These are phyloP conservation scores for Listronotus oregonensis DNA, from an alignment of 1,140 invertebrate genomes.

Conservation along the genomic window DNA sequence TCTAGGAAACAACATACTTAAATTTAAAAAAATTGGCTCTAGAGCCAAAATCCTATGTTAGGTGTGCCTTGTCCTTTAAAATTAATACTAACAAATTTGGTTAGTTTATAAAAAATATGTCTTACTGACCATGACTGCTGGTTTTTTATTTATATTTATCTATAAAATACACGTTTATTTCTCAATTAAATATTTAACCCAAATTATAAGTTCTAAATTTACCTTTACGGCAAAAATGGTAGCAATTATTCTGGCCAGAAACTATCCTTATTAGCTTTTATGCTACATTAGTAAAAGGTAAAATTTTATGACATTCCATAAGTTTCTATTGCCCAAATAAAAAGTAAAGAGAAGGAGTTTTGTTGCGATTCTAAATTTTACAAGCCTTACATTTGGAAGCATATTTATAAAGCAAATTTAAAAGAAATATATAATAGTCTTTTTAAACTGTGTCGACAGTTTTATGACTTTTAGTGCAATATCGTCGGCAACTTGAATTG, in stretches of 20 bases:
- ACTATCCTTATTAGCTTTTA: conserved; percentile 2
- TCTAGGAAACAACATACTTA: too few relatives aligned
- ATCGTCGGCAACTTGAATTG: conserved; percentile 1
- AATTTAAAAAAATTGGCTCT: too few relatives aligned
- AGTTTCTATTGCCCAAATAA: conserved; percentile 4
- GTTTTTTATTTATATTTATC: too few relatives aligned
- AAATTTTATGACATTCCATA: conserved; percentile 5
- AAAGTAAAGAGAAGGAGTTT: neutral
- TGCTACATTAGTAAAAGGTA: neutral
- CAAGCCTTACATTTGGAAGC: neutral
- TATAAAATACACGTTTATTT: too few relatives aligned
- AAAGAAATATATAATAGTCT: conserved; percentile 2
- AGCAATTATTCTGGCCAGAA: conserved; percentile 9
- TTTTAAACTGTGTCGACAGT: conserved; percentile 8
- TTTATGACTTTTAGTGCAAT: conserved; percentile 3
- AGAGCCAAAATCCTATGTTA: too few relatives aligned
- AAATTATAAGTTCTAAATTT: too few relatives aligned
- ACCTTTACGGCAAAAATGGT: neutral
- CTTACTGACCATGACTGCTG: too few relatives aligned
- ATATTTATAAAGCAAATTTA: neutral
- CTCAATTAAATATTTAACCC: too few relatives aligned
- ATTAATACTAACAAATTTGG: too few relatives aligned
- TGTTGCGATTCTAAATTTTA: neutral
- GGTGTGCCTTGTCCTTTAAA: too few relatives aligned
- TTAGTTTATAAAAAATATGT: too few relatives aligned